These are phyloP conservation scores for Morpho achilles DNA, from an alignment of 2,888 invertebrate species.

Conservation along the genomic window DNA sequence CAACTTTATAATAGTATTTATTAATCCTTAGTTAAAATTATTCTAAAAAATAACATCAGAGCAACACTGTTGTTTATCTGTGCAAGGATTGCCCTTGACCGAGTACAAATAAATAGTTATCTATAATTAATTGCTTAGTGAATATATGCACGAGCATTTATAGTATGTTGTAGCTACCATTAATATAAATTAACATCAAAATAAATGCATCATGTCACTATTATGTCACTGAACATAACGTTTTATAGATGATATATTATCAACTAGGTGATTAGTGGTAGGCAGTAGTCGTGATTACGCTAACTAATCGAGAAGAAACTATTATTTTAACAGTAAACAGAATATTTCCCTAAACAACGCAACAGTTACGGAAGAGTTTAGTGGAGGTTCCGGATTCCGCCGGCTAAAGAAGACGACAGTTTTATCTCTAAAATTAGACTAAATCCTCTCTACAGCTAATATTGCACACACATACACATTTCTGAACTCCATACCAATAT, in stretches of 20 bases:
- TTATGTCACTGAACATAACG: slow-evolving; percentile 72
- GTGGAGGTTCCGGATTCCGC: slow-evolving; percentile 31
- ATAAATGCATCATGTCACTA: slow-evolving; percentile 79
- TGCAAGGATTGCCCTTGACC: slow-evolving; percentile 31
- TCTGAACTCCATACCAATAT: slow-evolving; percentile 53
- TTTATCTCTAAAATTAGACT: slow-evolving; percentile 55
- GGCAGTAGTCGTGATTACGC: slow-evolving; percentile 70
- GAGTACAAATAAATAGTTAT: slow-evolving; percentile 67
- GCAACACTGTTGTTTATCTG: slow-evolving; percentile 39
- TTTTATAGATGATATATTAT: slow-evolving; percentile 34
- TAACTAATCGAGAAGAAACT: slow-evolving; percentile 62
- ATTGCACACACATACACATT: slow-evolving; percentile 80
- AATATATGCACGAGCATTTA: slow-evolving; percentile 72
- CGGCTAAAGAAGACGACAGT: slow-evolving; percentile 40
- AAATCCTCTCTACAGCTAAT: slow-evolving; percentile 70
- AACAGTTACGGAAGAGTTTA: slow-evolving; percentile 64
- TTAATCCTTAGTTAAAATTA: slow-evolving; percentile 47
- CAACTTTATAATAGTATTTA: slow-evolving; percentile 30
- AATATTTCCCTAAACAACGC: slow-evolving; percentile 52
- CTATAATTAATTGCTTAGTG: slow-evolving; percentile 67
- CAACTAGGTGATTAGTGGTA: slow-evolving; percentile 67
- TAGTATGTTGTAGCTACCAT: slow-evolving; percentile 72
- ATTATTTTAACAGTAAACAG: slow-evolving; percentile 51
- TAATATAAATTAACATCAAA: slow-evolving; percentile 76
- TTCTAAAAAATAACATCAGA: slow-evolving; percentile 45